Percentiles rank a stretch among this genome's conserved stretches.
These are phyloP conservation scores for Hemibagrus guttatus DNA, from an alignment of 2,797 vertebrate species.

Conservation along the genomic window DNA sequence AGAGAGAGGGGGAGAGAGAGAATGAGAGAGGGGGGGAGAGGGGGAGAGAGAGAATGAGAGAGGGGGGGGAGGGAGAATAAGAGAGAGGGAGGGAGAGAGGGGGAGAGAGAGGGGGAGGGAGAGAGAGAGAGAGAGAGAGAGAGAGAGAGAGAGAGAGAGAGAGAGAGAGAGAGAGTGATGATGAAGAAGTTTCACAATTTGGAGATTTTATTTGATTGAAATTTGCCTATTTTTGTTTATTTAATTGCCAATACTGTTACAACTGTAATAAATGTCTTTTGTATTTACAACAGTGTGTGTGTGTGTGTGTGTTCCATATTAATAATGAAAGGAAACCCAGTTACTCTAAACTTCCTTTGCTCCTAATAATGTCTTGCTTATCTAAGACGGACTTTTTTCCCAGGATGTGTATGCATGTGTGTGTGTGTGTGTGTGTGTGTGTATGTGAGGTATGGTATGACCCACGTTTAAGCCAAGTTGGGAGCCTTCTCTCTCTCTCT, in stretches of 20 bases:
- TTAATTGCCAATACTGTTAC: neutral
- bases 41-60: too few species aligned
- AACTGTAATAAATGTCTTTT: neutral
- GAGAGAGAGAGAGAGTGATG: neutral
- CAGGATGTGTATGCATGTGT: constrained; percentile 30
- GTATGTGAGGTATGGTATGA: constrained; percentile 16
- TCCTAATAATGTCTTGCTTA: constrained; percentile 51
- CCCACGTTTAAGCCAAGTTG: neutral
- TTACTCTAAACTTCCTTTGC: constrained; percentile 54
- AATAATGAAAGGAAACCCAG: constrained; percentile 13
- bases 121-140: too few species aligned
- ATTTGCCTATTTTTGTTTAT: neutral
- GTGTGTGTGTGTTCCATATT: neutral
- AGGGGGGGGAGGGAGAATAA: too few species aligned
- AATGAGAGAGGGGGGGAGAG: too few species aligned
- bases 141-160: too few species aligned
- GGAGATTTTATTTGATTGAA: too few species aligned
- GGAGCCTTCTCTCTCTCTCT: neutral
- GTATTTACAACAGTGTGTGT: neutral
- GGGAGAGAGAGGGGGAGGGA: too few species aligned
- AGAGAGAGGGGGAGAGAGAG: too few species aligned
- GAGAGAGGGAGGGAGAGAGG: too few species aligned
- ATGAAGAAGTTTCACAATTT: neutral
- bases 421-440: neutral
- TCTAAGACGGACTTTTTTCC: constrained; percentile 31